Conservation (phyloP, 2,888 invertebrate genomes). For the Ceratothoa steindachneri region DNA sequence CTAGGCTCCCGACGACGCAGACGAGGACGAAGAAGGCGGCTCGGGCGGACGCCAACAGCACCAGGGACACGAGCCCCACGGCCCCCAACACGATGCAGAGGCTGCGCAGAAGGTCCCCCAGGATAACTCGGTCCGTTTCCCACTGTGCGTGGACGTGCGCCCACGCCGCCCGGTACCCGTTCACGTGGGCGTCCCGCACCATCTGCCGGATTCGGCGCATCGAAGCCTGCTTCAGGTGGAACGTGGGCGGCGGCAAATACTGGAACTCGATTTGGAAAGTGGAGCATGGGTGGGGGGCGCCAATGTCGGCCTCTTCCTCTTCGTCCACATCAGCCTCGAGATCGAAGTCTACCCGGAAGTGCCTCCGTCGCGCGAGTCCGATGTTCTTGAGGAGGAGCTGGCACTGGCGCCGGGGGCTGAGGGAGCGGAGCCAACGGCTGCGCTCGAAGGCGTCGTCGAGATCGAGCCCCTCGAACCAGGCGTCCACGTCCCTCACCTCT, state of each 20-base stretch:
- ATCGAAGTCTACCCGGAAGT: slow-evolving; percentile 61
- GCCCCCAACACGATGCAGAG: slow-evolving; percentile 69
- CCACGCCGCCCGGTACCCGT: slow-evolving; percentile 35
- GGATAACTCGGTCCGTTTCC: slow-evolving; percentile 59
- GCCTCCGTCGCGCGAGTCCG: slow-evolving; percentile 49
- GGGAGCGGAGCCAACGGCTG: not conserved
- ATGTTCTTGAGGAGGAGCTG: slow-evolving; percentile 12
- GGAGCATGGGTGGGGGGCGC: slow-evolving; percentile 59
- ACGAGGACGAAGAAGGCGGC: slow-evolving; percentile 68
- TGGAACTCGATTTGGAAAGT: slow-evolving; percentile 48
- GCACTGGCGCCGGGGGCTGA: slow-evolving; percentile 52
- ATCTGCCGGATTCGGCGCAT: slow-evolving; percentile 61
- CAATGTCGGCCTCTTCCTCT: slow-evolving; percentile 61
- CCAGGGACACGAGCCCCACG: slow-evolving; percentile 72
- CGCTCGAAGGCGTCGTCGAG: not conserved
- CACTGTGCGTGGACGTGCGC: slow-evolving; percentile 45
- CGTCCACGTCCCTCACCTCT: slow-evolving; percentile 29
- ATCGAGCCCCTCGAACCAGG: slow-evolving; percentile 35
- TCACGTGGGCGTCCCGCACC: slow-evolving; percentile 23
- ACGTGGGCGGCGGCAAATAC: slow-evolving; percentile 61
- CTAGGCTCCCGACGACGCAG: slow-evolving; percentile 63
- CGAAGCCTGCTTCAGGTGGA: slow-evolving; percentile 64
- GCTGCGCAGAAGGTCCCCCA: slow-evolving; percentile 70
- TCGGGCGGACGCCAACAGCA: slow-evolving; percentile 70
- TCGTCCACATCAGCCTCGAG: slow-evolving; percentile 53